Evolutionary conservation across 2,797 vertebrate genomes (phyloP).

Genomic region (Hipposideros larvatus): DNA sequence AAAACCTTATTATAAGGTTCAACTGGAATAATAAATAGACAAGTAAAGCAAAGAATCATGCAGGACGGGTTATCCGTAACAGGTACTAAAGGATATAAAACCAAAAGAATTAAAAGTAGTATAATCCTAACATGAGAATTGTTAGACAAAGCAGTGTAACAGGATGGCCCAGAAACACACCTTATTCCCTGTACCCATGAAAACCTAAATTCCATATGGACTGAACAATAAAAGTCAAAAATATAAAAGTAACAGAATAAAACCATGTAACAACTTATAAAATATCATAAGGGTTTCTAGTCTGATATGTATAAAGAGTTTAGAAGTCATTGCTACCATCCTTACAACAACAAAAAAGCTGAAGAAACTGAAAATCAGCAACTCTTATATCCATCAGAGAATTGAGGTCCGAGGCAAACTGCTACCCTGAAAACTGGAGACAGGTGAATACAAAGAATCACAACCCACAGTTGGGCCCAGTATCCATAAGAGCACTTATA

Average conservation of each 20-base stretch:
- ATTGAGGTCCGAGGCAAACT: not conserved
- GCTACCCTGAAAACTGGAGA: not conserved
- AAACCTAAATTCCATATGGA: not conserved
- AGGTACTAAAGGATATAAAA: not conserved
- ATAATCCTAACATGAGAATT: not conserved
- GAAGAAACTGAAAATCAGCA: slow-evolving; percentile 19
- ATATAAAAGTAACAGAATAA: not conserved
- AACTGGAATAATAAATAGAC: not conserved
- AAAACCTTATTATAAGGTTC: not conserved
- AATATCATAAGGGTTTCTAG: not conserved
- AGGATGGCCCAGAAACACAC: not conserved
- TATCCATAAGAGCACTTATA: not conserved
- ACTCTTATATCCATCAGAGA: not conserved
- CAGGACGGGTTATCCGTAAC: not conserved
- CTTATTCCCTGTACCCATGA: not conserved
- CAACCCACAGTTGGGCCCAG: not conserved
- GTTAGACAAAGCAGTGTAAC: not conserved
- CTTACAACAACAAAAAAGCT: not conserved
- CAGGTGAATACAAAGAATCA: not conserved
- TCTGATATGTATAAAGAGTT: not conserved
- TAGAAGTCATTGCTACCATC: not conserved
- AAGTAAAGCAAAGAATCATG: slow-evolving; percentile 11
- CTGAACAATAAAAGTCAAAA: slow-evolving; percentile 8
- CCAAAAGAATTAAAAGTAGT: not conserved
- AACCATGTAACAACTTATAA: not conserved